Evolutionary conservation across 2,113 vertebrate species (phyloP).

Genomic region (Chloroceryle aenea): DNA sequence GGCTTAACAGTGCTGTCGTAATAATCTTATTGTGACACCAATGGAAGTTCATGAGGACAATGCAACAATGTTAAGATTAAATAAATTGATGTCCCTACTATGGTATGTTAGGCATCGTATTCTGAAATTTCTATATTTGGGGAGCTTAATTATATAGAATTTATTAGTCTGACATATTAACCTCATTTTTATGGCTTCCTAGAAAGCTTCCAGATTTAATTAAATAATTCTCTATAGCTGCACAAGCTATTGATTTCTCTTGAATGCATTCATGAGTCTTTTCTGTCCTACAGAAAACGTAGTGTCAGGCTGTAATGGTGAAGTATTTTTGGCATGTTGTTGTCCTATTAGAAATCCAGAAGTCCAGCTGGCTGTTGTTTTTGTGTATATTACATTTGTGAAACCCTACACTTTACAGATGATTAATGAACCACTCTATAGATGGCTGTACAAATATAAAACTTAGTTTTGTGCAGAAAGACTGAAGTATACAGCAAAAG

Average conservation of each 20-base stretch:
- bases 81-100: conserved; percentile 69
- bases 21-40: conserved; percentile 72
- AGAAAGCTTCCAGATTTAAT: conserved; percentile 58
- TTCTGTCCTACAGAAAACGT: not conserved
- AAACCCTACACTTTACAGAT: not conserved
- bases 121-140: conserved; percentile 65
- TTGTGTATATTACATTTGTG: not conserved
- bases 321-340: not conserved
- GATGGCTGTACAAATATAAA: not conserved
- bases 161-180: conserved; percentile 71
- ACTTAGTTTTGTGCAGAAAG: not conserved
- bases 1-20: conserved; percentile 68
- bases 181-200: conserved; percentile 67
- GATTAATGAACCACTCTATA: not conserved
- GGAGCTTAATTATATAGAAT: conserved; percentile 68
- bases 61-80: conserved; percentile 74
- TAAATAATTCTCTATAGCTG: conserved; percentile 55
- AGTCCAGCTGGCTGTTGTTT: conserved; percentile 1
- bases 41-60: conserved; percentile 67
- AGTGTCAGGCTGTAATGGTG: not conserved
- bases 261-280: conserved; percentile 53
- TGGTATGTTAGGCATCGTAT: conserved; percentile 55
- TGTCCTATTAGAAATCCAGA: not conserved
- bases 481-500: not conserved
- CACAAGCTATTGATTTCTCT: conserved; percentile 48